Base-by-base conservation (phyloP, 2,888 invertebrate genomes). In the Chorisops tibialis region DNA sequence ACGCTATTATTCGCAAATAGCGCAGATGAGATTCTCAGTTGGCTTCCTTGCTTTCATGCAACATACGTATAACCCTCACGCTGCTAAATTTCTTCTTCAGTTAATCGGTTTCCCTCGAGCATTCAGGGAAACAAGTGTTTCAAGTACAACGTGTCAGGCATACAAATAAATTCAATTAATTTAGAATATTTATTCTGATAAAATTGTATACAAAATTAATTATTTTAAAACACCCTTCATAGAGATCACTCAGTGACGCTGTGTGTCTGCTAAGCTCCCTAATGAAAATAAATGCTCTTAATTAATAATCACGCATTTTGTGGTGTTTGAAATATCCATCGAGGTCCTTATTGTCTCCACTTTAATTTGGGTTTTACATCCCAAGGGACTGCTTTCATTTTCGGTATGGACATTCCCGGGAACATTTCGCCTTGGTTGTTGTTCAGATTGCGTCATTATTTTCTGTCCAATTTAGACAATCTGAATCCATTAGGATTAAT, bases 251-350 rank as follows among this genome's bases (percentile, higher is more conserved):
- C 16, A 58, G 45, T 37, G 58, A 35, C 47, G 62, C 49, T 38
- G 47, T 45, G 16, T 18, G 18, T 16, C n/a, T 47, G 51, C 58
- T 74, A 75, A 75, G 74, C 72, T 70, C 71, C 73, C 72, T 76
- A 76, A 77, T 77, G 76, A 74, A 77, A 77, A 77, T 73, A 75
- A 77, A 77, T 75, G 74, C 71, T 74, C 74, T 77, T 74, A 76
- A 77, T 77, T 77, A 77, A 77, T 77, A 77, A 77, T 75, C 75
- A 74, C 74, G 72, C 74, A 74, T 77, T 77, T 77, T 74, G 77
- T 67, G 77, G 77, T 72, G 64, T 64, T 63, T 47, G 30, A 30
- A 7, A 7, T 30, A 30, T 30, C 5, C 30, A 30, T 7, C 30
- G 9, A 30, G 30, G 30, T 30, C 30, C 30, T 30, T 30, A 30